Evolutionary conservation across 2,113 vertebrate species (phyloP).

Genomic region (Lipophrys pholis): DNA sequence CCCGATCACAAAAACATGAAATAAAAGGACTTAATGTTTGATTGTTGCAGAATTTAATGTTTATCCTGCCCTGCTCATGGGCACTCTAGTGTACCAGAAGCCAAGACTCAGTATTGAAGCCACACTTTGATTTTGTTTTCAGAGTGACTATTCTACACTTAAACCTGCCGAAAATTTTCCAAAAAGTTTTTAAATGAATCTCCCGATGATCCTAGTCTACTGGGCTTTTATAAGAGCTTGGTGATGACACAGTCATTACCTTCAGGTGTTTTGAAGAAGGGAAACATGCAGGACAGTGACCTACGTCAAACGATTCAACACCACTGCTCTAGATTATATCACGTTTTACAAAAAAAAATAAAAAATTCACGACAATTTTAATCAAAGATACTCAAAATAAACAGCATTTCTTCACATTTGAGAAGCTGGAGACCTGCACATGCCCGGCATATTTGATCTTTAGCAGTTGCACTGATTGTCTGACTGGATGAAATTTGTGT

Average conservation of each 20-base stretch:
- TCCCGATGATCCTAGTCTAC: no score
- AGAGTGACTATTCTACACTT: no score
- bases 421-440: neutral
- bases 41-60: constrained; percentile 1
- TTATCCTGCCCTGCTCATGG: constrained; percentile 24
- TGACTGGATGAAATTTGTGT: neutral
- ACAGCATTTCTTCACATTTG: neutral
- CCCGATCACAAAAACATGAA: no score
- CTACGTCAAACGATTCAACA: neutral
- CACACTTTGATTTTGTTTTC: neutral
- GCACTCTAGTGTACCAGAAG: neutral
- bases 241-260: no score
- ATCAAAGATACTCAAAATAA: neutral
- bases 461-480: neutral
- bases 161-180: neutral
- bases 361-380: neutral
- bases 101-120: neutral
- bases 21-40: no score
- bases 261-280: no score
- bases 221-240: no score
- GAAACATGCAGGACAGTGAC: no score
- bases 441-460: neutral
- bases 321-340: neutral
- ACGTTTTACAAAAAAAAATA: neutral
- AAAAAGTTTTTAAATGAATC: no score